Percentiles rank a stretch among this genome's conserved stretches.
These are phyloP conservation scores for Calliscelio sp. DNA, from an alignment of 2,888 invertebrate genomes.

Conservation along the genomic window DNA sequence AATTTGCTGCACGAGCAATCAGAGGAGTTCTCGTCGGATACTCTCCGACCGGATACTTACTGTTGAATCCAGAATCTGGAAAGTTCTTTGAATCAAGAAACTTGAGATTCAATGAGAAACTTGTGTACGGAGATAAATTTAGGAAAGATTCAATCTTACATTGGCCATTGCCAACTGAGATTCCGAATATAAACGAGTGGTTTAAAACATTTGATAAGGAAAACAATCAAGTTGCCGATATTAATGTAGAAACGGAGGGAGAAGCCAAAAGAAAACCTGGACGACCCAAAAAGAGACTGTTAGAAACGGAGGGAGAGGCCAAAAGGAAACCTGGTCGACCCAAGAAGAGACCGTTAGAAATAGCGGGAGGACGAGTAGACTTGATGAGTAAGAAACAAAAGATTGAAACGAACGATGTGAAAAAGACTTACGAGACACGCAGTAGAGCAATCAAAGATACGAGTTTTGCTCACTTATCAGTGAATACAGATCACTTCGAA, in stretches of 20 bases:
- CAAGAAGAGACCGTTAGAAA: constrained; percentile 3
- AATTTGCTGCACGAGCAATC: constrained; percentile 13
- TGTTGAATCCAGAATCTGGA: constrained; percentile 15
- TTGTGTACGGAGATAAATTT: constrained; percentile 71
- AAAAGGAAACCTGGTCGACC: constrained; percentile 39
- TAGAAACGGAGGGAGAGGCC: constrained; percentile 47
- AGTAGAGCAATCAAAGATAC: constrained; percentile 1
- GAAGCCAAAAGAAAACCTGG: constrained; percentile 37
- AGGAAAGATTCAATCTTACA: constrained; percentile 41
- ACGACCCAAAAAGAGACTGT: constrained; percentile 22
- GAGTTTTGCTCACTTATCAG: constrained; percentile 3
- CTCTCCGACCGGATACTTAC: neutral
- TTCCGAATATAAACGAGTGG: constrained; percentile 38
- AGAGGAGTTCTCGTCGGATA: constrained; percentile 16
- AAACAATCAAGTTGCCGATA: no score
- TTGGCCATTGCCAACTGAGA: constrained; percentile 41
- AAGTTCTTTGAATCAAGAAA: constrained; percentile 18
- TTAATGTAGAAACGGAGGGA: no score
- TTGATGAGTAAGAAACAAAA: neutral
- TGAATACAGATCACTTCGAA: neutral
- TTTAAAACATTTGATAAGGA: neutral
- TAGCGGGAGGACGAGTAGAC: neutral
- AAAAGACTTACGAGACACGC: neutral
- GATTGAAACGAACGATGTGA: neutral
- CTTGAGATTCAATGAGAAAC: neutral